Base-by-base conservation (phyloP, 1,140 invertebrate genomes). In the Leguminivora glycinivorella region DNA sequence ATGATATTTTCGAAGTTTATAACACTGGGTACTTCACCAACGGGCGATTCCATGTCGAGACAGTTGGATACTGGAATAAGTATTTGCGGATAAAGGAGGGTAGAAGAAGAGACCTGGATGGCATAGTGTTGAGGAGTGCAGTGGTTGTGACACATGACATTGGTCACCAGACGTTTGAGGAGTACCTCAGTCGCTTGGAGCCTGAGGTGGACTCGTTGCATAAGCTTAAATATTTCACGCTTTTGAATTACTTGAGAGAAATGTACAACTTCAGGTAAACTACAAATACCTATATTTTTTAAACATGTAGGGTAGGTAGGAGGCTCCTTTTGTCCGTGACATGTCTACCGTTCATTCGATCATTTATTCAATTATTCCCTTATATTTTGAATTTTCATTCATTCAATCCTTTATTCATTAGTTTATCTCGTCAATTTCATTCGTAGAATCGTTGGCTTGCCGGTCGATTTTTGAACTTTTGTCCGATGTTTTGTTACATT, bases 181-280 rank as follows among this genome's bases (percentile, higher is more conserved):
- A 93, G 38, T 95, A 94, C 76, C 77, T 95, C 58, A 82, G 86
- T 14, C 85, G 81, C 66, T 91, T 91, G 31, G 78, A 83, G 25
- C 85, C 82, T 10, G 87, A 93, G 79, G 84, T 94, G 25, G 94
- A 95, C 82, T 93, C 93, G 0, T 92, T 95, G 88, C 93, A 93
- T 77, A 92, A 94, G 76, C 93, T 93, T 74, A 94, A 95, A 78
- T 94, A 92, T 70, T 83, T 78, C 76, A 91, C 86, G 67, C 73
- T 95, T 10, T 75, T 95, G 56, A 86, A 92, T 69, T 92, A 93
- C 76, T 89, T 95, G 19, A 86, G 88, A 69, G 93, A 94, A 74
- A 93, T 93, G 83, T 95, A 92, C 75, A 94, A 95, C 85, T 94
- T 93, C 75, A 93, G 92, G 93, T 94, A 92, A 82, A 82, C 73